Evolutionary conservation across 2,888 invertebrate genomes (phyloP), one percentile per base, ranked within the genome.

Genomic region (Eucera pruinosa): DNA sequence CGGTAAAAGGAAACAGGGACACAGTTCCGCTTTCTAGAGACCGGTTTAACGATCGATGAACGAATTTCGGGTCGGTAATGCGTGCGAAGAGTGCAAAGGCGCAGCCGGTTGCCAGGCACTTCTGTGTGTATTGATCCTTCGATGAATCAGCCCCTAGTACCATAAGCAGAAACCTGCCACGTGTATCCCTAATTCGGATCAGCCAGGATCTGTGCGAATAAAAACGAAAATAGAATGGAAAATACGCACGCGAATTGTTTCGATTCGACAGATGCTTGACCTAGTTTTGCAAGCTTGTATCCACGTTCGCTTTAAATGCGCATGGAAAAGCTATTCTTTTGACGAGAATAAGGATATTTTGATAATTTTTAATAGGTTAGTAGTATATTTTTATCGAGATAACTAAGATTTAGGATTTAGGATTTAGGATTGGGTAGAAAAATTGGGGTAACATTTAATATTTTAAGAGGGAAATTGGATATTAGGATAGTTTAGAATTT

Each of bases 51-150:
- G 55, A 36, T 33, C 15, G 30, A 25, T 48, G 33, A 45, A 45
- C 39, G 47, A 55, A 70, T 64, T 78, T 76, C 6, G 33, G 41
- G 48, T 62, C 36, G 7, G 18, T 48, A 23, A 36, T 27, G 39
- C n/a, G 9, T 18, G 18, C 62, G 50, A 73, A 52, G 54, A 50
- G 57, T 50, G 71, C 20, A 23, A 13, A 20, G n/a, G n/a, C n/a
- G n/a, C 39, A 23, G 36, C 13, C 41, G 58, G 83, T 78, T 79
- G 76, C 80, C 78, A 73, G 52, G 65, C 61, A 70, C 50, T 65
- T 75, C 52, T 52, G 80, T n/a, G n/a, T n/a, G n/a, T 88, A 88
- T 88, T 87, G 88, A 88, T 88, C 78, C 61, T 76, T 70, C 64
- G 41, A 78, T 81, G 81, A 82, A 84, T 87, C 79, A 71, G 80